phyloP scores from a whole-genome alignment of 1,140 invertebrate species.

The Pogonomyrmex barbatus region DNA sequence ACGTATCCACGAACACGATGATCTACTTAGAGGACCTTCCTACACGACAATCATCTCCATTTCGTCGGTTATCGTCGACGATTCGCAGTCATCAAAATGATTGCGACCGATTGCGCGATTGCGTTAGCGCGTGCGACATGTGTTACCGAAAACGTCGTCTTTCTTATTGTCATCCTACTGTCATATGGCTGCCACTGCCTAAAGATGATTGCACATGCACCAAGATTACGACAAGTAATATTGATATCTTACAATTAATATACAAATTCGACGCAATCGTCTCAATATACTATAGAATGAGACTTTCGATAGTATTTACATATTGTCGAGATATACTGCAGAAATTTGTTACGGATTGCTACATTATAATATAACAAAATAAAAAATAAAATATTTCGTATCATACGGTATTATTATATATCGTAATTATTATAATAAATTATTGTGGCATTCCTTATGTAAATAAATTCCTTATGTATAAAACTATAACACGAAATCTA shows the following conservation, averaged over 20 bases:
- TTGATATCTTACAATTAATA: slow-evolving; percentile 6
- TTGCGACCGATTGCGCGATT: slow-evolving; percentile 85
- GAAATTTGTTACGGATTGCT: not conserved
- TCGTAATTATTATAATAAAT: not conserved
- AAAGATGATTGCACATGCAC: slow-evolving; percentile 21
- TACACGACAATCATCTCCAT: slow-evolving; percentile 85
- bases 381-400: not conserved
- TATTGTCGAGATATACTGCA: not conserved
- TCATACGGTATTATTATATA: not conserved
- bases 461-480: not conserved
- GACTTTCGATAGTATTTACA: not conserved
- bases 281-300: not conserved
- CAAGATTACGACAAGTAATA: not conserved
- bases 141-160: slow-evolving; percentile 40
- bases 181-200: not conserved
- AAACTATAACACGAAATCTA: not conserved
- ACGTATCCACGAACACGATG: slow-evolving; percentile 71
- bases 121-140: slow-evolving; percentile 78
- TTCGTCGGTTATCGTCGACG: slow-evolving; percentile 80
- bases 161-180: slow-evolving; percentile 13
- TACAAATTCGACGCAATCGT: slow-evolving; percentile 36
- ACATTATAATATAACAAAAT: not conserved
- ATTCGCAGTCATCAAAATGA: slow-evolving; percentile 84
- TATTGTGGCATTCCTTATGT: not conserved
- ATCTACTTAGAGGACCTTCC: slow-evolving; percentile 81